Evolutionary conservation across 2,888 invertebrate species (phyloP), one percentile per base, ranked within the genome.

Genomic region (Pedicia rivosa): DNA sequence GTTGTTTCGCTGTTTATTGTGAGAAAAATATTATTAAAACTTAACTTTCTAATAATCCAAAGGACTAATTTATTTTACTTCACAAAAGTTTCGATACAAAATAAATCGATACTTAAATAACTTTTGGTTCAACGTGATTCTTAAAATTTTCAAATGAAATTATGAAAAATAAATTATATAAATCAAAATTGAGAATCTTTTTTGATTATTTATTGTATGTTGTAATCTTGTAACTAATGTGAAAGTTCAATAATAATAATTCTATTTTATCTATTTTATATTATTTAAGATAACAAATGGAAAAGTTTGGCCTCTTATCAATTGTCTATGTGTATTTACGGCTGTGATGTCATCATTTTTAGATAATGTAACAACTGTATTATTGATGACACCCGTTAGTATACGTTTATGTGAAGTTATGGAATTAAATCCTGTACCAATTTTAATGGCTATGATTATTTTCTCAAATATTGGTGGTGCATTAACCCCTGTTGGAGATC

Each of bases 391-490:
- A 1, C 82, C 83, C 2, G 74, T 81, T 8, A 79, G 78, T 5
- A 81, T 83, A 47, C 67, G 74, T 65, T 71, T 91, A 13, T 90
- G 91, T 52, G 90, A 91, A 60, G 87, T 88, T 28, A 79, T 86
- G 72, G 76, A 79, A 44, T 56, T 92, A 35, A 84, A 91, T 56
- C 91, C 91, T 0, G 79, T 83, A 1, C 84, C 86, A 3, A 78
- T 91, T 33, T 59, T 92, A 37, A 88, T 88, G 64, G 77, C 80
- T 1, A 82, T 86, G 72, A 78, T 91, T 32, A 74, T 91, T 48
- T 90, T 81, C 55, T 86, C 87, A 13, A 92, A 92, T 51, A 83
- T 91, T 37, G 91, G 91, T 0, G 91, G 91, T 0, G 80, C 88
- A 0, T 71, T 84, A 14, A 91, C 91, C 0, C 90, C 90, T 0